Evolutionary conservation across 2,797 vertebrate genomes (phyloP), one percentile per base, ranked within the genome.

Genomic region (Limnodromus scolopaceus): DNA sequence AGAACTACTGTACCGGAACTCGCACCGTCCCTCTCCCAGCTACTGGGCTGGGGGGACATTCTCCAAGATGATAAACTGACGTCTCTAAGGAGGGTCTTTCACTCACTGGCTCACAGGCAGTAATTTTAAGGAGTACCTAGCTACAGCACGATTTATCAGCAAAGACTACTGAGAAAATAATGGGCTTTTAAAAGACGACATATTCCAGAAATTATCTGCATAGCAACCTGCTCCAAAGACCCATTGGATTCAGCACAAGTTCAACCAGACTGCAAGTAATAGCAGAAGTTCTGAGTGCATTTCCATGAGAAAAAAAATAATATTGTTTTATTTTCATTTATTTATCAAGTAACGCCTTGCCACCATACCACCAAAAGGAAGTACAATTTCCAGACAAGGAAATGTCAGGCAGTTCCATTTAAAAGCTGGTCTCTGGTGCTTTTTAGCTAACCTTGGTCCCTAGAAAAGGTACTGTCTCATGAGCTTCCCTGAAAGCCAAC

Each of bases 151-250:
- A 76, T 49, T 30, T 74, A 70, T 60, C 43, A 87, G 43, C 22
- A 79, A 70, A 94, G 51, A 53, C 23, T 79, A 82, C 14, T 28
- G 55, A 78, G 45, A 90, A 96, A 92, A 88, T 69, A 90, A 72
- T 38, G 43, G 41, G 14, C 13, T 91, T 89, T 89, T 83, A 45
- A 93, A 91, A 84, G 39, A 64, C 58, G 4, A 64, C 14, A 13
- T 65, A 54, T 69, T 79, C 58, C 43, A 83, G 46, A 89, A 91
- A 70, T 66, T 55, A 70, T 58, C 36, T 74, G 22, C 36, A 66
- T 27, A 89, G 17, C 17, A 84, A 55, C 41, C 22, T 79, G n/a
- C 38, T 84, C 24, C 51, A 41, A 75, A 87, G 18, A 63, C n/a
- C 55, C 6, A 0, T 13, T 81, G 24, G 32, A 71, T 60, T 27